Conservation (phyloP, 2,113 vertebrate species). For the Passer montanus region DNA sequence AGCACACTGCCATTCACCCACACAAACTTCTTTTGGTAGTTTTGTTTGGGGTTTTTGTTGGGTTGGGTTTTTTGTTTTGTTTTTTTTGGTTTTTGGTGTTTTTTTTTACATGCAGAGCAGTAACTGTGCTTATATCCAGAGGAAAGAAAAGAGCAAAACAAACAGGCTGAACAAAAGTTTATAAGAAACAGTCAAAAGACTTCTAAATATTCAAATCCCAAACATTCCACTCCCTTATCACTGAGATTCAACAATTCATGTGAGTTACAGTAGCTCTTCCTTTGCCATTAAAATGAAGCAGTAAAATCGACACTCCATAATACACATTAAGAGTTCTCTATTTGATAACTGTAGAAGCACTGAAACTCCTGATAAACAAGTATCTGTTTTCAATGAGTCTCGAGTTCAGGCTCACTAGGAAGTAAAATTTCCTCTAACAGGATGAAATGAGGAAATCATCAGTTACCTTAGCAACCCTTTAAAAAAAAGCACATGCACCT, state of each 20-base stretch:
- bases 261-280: background rate
- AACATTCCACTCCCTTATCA: background rate
- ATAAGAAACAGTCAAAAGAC: background rate
- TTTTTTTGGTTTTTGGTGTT: no score
- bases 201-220: background rate
- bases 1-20: background rate
- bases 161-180: background rate
- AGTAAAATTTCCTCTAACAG: slow-evolving; percentile 72
- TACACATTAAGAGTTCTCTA: background rate
- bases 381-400: background rate
- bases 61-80: no score
- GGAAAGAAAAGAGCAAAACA: background rate
- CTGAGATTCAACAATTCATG: background rate
- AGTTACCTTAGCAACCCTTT: slow-evolving; percentile 24
- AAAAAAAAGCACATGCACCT: background rate
- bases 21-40: background rate
- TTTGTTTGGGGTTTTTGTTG: background rate
- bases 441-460: slow-evolving; percentile 71
- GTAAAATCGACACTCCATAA: background rate
- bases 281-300: background rate
- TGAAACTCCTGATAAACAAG: slow-evolving; percentile 53
- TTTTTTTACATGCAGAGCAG: background rate
- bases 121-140: background rate
- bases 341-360: background rate
- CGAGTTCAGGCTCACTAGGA: slow-evolving; percentile 58